phyloP scores from a whole-genome alignment of 1,140 invertebrate genomes.

The Brachystomella parvula region DNA sequence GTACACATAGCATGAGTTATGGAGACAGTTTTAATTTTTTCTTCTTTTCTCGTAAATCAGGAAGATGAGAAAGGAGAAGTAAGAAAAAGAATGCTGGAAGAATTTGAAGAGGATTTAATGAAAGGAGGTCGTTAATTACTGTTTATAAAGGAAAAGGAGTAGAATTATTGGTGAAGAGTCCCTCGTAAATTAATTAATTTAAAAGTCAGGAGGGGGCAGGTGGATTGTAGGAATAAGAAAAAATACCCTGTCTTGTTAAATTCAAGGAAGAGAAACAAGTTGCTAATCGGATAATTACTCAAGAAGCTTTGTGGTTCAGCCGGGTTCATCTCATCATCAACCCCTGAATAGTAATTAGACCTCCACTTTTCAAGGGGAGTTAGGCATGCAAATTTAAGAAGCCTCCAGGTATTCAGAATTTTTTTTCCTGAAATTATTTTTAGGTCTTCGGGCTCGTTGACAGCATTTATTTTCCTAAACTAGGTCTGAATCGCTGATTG shows the following conservation, averaged over 20 bases:
- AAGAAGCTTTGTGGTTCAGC: neutral
- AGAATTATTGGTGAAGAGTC: neutral
- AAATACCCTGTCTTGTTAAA: neutral
- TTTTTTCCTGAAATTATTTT: no score
- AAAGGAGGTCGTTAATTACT: no score
- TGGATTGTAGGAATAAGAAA: neutral
- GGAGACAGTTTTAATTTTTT: slow-evolving; percentile 24
- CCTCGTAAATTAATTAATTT: neutral
- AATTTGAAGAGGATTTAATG: no score
- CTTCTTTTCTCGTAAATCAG: slow-evolving; percentile 8
- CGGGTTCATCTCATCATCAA: neutral
- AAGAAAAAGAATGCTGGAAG: neutral
- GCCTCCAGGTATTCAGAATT: no score
- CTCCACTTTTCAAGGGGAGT: neutral
- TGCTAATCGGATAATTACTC: slow-evolving; percentile 9
- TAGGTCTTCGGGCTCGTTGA: no score
- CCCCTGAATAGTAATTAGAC: neutral
- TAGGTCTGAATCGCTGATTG: no score
- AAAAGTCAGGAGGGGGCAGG: neutral
- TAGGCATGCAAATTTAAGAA: neutral
- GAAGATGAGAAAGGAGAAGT: neutral
- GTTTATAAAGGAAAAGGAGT: neutral
- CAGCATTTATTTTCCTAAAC: no score
- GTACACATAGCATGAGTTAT: slow-evolving; percentile 35
- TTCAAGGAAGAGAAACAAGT: neutral